Base-by-base conservation (phyloP, 2,888 invertebrate genomes). In the Argyresthia goedartella region DNA sequence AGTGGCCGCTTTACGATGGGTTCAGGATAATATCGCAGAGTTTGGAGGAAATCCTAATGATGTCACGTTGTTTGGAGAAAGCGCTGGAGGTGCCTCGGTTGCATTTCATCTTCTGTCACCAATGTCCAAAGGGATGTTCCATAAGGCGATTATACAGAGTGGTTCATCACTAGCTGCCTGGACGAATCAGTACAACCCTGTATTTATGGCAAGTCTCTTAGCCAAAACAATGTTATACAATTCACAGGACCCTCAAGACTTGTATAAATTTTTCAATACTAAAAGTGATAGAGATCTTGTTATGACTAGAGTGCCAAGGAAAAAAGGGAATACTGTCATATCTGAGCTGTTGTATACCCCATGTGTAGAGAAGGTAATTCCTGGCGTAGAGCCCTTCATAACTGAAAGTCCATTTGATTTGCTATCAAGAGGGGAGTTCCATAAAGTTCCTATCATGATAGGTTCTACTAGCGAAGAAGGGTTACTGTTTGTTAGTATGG, bases 11-110 rank as follows among this genome's bases (percentile, higher is more conserved):
- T 54, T 82, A 16, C 71, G 60, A 56, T 82, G 81, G 81, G 63
- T 81, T 4, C 63, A 67, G 53, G 66, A 56, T 34, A 81, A 82
- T 57, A 78, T 81, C 1, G 58, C 51, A 33, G 65, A 61, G 1
- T 78, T 81, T 53, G 81, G 81, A 3, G 81, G 81, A 4, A 74
- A 82, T 55, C 69, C 73, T 9, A 68, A 74, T 10, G 77, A 70
- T 34, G 73, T 81, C 0, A 81, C 79, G 0, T 55, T 81, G 47
- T 78, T 82, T 54, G 84, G 84, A 0, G 82, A 82, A 56, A 84
- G 84, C 47, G 84, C 84, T 52, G 84, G 84, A 1, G 73, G 64
- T 0, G 63, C 70, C 0, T 73, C 84, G 0, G 74, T 81, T 1
- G 81, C 84, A 0, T 76, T 62, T 13, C 81, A 80, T 14, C 49